Evolutionary conservation across 1,140 invertebrate species (phyloP).

Genomic region (Batillaria attramentaria): DNA sequence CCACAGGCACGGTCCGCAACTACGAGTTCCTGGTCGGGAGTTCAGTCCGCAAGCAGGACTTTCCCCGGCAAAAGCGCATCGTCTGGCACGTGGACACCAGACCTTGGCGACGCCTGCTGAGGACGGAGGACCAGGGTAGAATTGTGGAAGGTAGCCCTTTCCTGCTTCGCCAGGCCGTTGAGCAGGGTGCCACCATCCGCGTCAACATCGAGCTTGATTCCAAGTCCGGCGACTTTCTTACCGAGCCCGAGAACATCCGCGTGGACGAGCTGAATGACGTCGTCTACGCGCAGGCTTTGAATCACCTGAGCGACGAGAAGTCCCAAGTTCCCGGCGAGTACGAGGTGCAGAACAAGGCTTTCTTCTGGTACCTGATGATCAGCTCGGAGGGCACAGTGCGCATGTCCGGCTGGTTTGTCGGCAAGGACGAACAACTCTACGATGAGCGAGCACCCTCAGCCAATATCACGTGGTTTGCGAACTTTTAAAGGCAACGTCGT

Average conservation of each 20-base stretch:
- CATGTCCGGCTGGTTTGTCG: slow-evolving; percentile 38
- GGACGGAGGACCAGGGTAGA: slow-evolving; percentile 35
- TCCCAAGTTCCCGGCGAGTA: slow-evolving; percentile 34
- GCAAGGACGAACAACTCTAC: slow-evolving; percentile 28
- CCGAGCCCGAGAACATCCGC: slow-evolving; percentile 36
- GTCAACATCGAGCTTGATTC: slow-evolving; percentile 33
- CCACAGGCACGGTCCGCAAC: slow-evolving; percentile 20
- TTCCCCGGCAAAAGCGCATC: slow-evolving; percentile 1
- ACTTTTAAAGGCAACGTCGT: slow-evolving; percentile 21
- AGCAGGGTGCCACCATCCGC: slow-evolving; percentile 35
- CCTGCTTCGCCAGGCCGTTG: slow-evolving; percentile 22
- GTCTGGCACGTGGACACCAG: slow-evolving; percentile 40
- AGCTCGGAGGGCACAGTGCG: slow-evolving; percentile 36
- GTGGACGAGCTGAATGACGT: slow-evolving; percentile 24
- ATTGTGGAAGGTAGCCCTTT: slow-evolving; percentile 20
- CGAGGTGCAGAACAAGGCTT: slow-evolving; percentile 35
- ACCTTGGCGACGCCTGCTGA: slow-evolving; percentile 33
- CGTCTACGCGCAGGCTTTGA: slow-evolving; percentile 40
- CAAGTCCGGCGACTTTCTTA: slow-evolving; percentile 20
- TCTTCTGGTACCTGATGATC: slow-evolving; percentile 39
- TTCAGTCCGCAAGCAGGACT: neutral
- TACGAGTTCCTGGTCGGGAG: slow-evolving; percentile 26
- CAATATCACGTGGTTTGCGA: slow-evolving; percentile 42
- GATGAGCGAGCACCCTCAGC: slow-evolving; percentile 36
- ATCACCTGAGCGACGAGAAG: slow-evolving; percentile 43